Evolutionary conservation across 2,888 invertebrate species (phyloP), one percentile per base, ranked within the genome.

Genomic region (Mesorhabditis spiculigera): DNA sequence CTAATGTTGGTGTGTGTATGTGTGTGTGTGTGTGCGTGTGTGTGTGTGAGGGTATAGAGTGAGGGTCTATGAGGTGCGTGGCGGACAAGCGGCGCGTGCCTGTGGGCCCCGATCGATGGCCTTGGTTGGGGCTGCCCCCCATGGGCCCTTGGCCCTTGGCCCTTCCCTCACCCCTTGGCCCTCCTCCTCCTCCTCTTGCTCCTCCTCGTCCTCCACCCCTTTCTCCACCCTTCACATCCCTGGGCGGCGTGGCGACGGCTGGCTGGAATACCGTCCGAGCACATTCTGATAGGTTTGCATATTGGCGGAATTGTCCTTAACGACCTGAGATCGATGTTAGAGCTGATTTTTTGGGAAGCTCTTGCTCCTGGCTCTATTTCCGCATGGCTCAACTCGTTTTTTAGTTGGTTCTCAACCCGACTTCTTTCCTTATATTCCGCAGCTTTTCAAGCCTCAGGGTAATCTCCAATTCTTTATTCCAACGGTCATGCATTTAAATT

Each of bases 101-200:
- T 50, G 58, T 50, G 58, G 58, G 8, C 58, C 58, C 58, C 58
- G 58, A 50, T 50, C 58, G 10, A 50, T 50, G 10, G 58, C 8
- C 8, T 50, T n/a, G 58, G 10, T 50, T 50, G 8, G 8, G 10
- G 8, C 58, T n/a, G 10, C n/a, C 58, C 8, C 58, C 8, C n/a
- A 50, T 50, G 10, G 58, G 58, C 58, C 58, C 58, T 50, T 50
- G 58, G 8, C 58, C 10, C n/a, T n/a, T 50, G 58, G 8, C 58
- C 58, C 58, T n/a, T 50, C 68, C 50, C 65, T 67, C 67, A n/a
- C 69, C 44, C 69, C 58, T 45, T 65, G 58, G 66, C 71, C 66
- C 66, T 66, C 66, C 42, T 63, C n/a, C 43, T 50, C 67, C 58
- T 41, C 41, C 13, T 67, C 58, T 41, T 67, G 10, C 58, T 67